Evolutionary conservation across 2,113 vertebrate species (phyloP).

Genomic region (Athene cunicularia): DNA sequence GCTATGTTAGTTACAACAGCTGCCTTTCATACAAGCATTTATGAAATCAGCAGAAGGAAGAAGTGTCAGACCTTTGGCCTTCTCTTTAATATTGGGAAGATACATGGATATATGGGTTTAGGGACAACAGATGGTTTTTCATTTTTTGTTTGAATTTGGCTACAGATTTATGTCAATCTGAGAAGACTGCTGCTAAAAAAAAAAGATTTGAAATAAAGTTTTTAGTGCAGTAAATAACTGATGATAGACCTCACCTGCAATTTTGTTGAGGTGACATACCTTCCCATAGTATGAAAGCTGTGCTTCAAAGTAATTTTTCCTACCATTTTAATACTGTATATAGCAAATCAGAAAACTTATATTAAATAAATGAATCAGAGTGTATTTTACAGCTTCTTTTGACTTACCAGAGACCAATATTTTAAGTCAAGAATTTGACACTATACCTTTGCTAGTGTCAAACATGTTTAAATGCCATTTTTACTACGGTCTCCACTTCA

Average conservation of each 20-base stretch:
- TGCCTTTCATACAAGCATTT: neutral
- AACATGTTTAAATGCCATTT: neutral
- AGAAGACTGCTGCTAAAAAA: neutral
- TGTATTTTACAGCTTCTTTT: neutral
- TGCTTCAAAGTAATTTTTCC: neutral
- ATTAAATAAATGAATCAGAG: neutral
- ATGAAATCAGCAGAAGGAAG: neutral
- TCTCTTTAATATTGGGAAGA: neutral
- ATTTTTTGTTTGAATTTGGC: neutral
- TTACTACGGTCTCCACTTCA: neutral
- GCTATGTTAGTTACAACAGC: neutral
- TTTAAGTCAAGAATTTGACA: neutral
- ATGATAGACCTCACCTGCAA: neutral
- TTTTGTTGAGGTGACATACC: neutral
- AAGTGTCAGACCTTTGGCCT: neutral
- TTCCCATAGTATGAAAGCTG: neutral
- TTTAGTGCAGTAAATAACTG: neutral
- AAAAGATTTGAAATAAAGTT: neutral
- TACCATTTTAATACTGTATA: neutral
- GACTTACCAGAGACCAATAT: neutral
- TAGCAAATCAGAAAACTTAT: neutral
- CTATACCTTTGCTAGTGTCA: neutral
- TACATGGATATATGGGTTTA: neutral
- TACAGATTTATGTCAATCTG: neutral
- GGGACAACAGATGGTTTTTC: neutral